Evolutionary conservation across 2,113 vertebrate species (phyloP), one percentile per base, ranked within the genome.

Genomic region (Macheiramphus alcinus): DNA sequence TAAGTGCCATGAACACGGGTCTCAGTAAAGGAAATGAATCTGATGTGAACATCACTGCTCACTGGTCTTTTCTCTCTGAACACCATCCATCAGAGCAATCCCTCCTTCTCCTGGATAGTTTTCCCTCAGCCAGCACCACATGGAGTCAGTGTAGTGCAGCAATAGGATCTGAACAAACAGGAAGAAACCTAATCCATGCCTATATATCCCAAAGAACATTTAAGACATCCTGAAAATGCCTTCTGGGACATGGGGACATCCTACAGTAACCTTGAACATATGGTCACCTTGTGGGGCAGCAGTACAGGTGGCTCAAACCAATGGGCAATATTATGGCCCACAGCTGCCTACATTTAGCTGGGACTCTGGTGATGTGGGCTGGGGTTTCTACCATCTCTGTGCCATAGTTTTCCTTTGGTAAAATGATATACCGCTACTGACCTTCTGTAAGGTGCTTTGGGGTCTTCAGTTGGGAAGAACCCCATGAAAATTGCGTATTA

Each of bases 101-200:
- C 43, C 16, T 85, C 16, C 20, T 91, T 92, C 83, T 81, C 73
- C 62, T 86, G 78, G 89, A 36, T 61, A 42, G 2, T 31, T 82
- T 90, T 87, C 81, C 94, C 26, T 93, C 87, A 80, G 38, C 29
- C 84, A 90, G 27, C 38, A 95, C 94, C 94, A 96, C 96, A 93
- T 70, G 94, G 93, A 96, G 94, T 97, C 97, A 96, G 95, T 89
- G 86, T 97, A 71, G 95, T 76, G 78, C 94, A 97, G 93, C 86
- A 85, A 52, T 82, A 95, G 50, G 91, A 95, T 82, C 45, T 82
- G 76, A 91, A 80, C 16, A 91, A 86, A 67, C 36, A 76, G 42
- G 12, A 38, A 48, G 80, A 83, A 73, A 1, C 13, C 47, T 79
- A 65, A 76, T 43, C 22, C 85, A 38, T 88, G 34, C n/a, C 71